Percentiles rank a stretch among this genome's conserved stretches.
These are phyloP conservation scores for Diadema setosum DNA, from an alignment of 35 echinoderm and acorn worm genomes.

Conservation along the genomic window DNA sequence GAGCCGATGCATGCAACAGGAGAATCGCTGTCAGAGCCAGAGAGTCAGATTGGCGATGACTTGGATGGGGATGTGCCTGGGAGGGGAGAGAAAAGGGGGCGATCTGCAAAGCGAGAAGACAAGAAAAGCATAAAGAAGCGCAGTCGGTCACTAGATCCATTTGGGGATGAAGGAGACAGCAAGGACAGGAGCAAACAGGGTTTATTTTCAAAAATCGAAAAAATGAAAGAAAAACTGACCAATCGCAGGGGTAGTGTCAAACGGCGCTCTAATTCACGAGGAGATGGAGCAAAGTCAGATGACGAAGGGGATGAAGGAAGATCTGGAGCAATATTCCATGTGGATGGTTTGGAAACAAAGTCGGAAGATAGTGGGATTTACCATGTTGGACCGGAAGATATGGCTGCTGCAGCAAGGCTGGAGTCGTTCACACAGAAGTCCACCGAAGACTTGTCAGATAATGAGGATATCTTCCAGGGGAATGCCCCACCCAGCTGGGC, in stretches of 20 bases:
- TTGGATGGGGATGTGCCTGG: conserved; percentile 22
- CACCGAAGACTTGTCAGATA: conserved; percentile 70
- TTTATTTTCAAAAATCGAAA: conserved; percentile 90
- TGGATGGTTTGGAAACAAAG: conserved; percentile 81
- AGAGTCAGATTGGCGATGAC: conserved; percentile 71
- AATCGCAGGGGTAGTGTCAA: conserved; percentile 79
- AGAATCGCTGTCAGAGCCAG: conserved; percentile 81
- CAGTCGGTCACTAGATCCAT: conserved; percentile 80
- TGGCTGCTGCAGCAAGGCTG: conserved; percentile 15
- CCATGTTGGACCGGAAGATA: conserved; percentile 56
- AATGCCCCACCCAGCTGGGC: conserved; percentile 1
- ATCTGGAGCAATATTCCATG: conserved; percentile 35
- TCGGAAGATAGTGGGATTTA: conserved; percentile 92
- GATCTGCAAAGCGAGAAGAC: conserved; percentile 57
- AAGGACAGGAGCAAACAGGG: conserved; percentile 71
- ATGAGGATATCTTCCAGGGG: conserved; percentile 66
- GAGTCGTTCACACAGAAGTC: conserved; percentile 34
- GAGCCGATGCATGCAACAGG: conserved; percentile 47
- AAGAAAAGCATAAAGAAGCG: conserved; percentile 69
- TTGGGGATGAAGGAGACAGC: conserved; percentile 67
- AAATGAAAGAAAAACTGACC: conserved; percentile 92
- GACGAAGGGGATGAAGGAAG: conserved; percentile 49
- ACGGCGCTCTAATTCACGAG: conserved; percentile 5
- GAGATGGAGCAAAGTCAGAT: conserved; percentile 61
- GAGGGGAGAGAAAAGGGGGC: conserved; percentile 24